Evolutionary conservation across 2,888 invertebrate genomes (phyloP), one percentile per base, ranked within the genome.

Genomic region (Sialis lutaria): DNA sequence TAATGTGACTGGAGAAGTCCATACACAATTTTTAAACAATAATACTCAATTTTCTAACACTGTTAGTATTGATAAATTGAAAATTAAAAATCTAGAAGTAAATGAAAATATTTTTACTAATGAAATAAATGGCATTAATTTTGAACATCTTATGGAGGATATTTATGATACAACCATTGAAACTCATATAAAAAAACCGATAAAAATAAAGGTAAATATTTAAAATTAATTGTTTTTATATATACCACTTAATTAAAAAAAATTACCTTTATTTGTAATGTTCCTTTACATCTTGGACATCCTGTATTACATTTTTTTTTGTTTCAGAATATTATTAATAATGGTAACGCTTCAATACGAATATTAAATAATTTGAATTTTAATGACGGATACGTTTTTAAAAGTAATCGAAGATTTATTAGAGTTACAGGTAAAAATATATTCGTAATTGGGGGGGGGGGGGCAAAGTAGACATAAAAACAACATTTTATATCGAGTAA

Each of bases 371-470:
- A 56, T 30, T 53, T 75, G 1, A 54, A 55, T 44, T 78, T 72
- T 56, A 76, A 75, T 1, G 58, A 64, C 7, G 70, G 70, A 33
- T 77, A 65, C 51, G 55, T 76, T 5, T 57, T 67, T 50, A 57
- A 57, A 2, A 61, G 64, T 52, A 59, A 59, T 8, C 55, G 55
- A 6, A 42, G 53, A 8, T 53, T 56, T 5, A 58, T 62, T 13
- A 54, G 59, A 4, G 62, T 77, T n/a, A 58, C 59, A 6, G 71
- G 67, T 41, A 56, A 55, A 37, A n/a, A 10, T 37, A 37, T 22
- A 22, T 4, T 22, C 22, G 4, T 22, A 22, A 22, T 22, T 22
- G 22, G 22, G 4, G 22, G 22, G 22, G 22, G 22, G 22, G 22
- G 22, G 22, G 22, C 2, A 4, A 22, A 22, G 22, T 22, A 22